A percentile compares a stretch with the other conserved stretches of the same genome.
phyloP scores from a whole-genome alignment of 2,888 invertebrate genomes.

The Drosophila emarginata region DNA sequence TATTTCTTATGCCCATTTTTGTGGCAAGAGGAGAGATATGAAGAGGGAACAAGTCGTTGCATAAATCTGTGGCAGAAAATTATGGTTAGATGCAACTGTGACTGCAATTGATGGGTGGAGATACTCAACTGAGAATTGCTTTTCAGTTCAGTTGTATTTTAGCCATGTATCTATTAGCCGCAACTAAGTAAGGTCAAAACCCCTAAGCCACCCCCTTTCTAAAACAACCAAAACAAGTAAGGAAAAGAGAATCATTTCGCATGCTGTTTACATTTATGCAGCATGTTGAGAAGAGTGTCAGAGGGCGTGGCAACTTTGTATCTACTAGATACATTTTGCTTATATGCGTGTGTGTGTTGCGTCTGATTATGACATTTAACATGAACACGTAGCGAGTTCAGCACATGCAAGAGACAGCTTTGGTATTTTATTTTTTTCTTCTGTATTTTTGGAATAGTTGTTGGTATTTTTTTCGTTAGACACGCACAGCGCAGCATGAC shows the following conservation, averaged over 20 bases:
- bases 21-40: too few species aligned
- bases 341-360: conserved; percentile 29
- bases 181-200: conserved; percentile 58
- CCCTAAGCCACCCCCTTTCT: conserved; percentile 4
- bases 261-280: conserved; percentile 67
- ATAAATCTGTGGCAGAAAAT: conserved; percentile 51
- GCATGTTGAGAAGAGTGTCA: conserved; percentile 38
- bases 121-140: conserved; percentile 16
- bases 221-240: conserved; percentile 20
- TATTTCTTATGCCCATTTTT: neutral
- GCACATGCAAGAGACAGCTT: conserved; percentile 62
- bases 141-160: conserved; percentile 18
- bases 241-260: conserved; percentile 40
- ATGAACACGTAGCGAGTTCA: conserved; percentile 69
- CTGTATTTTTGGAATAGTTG: conserved; percentile 23
- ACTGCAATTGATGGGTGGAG: conserved; percentile 45
- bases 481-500: conserved; percentile 52
- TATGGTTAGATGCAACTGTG: conserved; percentile 40
- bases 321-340: conserved; percentile 37
- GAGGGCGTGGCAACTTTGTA: conserved; percentile 52
- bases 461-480: conserved; percentile 23
- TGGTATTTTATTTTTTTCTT: conserved; percentile 25
- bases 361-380: conserved; percentile 76
- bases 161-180: conserved; percentile 46
- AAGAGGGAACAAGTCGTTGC: conserved; percentile 33